Conservation (phyloP, 2,113 vertebrate genomes). For the Hippopotamus amphibius region DNA sequence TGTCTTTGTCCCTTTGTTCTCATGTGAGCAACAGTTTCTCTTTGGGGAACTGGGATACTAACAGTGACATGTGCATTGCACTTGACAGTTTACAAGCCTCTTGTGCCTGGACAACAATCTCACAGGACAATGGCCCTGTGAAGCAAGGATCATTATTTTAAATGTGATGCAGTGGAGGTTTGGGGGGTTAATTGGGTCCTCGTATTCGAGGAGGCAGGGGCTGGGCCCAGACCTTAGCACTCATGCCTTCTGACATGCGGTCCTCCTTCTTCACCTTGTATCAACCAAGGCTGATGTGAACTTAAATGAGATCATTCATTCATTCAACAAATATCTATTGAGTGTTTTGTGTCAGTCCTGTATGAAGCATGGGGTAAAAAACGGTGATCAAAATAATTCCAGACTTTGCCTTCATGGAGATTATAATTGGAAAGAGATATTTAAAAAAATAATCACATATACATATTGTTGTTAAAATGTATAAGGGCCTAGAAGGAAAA, state of each 20-base stretch:
- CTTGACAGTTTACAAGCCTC: neutral
- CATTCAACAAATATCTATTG: neutral
- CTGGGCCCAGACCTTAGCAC: neutral
- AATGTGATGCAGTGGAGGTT: neutral
- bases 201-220: neutral
- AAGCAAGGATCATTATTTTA: neutral
- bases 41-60: neutral
- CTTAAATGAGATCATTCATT: neutral
- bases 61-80: neutral
- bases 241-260: neutral
- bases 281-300: neutral
- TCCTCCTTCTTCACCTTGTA: too few relatives aligned
- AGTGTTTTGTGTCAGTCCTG: neutral
- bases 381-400: neutral
- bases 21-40: neutral
- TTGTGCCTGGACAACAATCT: neutral
- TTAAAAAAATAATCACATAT: neutral
- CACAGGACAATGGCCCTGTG: neutral
- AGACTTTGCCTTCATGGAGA: neutral
- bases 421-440: neutral
- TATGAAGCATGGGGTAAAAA: neutral
- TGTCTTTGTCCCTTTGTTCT: neutral
- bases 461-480: neutral
- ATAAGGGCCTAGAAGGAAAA: neutral
- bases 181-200: neutral